These are phyloP conservation scores for Pipra filicauda DNA, from an alignment of 2,113 vertebrate genomes.

Conservation along the genomic window DNA sequence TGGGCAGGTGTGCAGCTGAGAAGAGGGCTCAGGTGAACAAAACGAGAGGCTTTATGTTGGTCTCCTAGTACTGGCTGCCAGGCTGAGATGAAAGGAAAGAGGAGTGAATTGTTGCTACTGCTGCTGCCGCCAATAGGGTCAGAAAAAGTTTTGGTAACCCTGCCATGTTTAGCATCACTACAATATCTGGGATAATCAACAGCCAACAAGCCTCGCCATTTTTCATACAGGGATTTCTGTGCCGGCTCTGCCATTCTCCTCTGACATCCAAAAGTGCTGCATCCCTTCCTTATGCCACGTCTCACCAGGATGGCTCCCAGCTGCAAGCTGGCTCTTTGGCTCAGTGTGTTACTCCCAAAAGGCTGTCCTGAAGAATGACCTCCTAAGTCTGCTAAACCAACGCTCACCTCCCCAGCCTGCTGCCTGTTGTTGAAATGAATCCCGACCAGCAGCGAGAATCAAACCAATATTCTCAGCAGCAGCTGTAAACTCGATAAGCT, in stretches of 20 bases:
- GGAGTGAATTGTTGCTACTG: not conserved
- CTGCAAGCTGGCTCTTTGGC: not conserved
- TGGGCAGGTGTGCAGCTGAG: not conserved
- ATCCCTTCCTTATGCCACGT: rapidly evolving
- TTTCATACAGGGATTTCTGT: not conserved
- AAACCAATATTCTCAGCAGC: conserved; percentile 7
- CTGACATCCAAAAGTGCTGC: not conserved
- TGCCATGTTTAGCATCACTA: not conserved
- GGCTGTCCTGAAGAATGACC: not conserved
- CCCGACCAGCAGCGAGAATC: not conserved
- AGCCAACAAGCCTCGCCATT: not conserved
- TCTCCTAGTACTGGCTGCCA: not conserved
- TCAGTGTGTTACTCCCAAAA: not conserved
- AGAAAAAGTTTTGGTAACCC: not conserved
- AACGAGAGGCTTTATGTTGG: not conserved
- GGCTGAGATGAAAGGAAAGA: not conserved
- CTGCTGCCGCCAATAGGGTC: not conserved
- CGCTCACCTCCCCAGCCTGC: rapidly evolving
- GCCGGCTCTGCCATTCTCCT: rapidly evolving
- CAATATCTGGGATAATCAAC: not conserved
- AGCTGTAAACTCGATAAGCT: conserved; percentile 41
- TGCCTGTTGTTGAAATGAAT: not conserved
- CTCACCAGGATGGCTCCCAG: not conserved
- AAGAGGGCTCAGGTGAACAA: not conserved
- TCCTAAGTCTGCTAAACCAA: not conserved